Evolutionary conservation across 2,888 invertebrate genomes (phyloP), one percentile per base, ranked within the genome.

Genomic region (Molanna angustata): DNA sequence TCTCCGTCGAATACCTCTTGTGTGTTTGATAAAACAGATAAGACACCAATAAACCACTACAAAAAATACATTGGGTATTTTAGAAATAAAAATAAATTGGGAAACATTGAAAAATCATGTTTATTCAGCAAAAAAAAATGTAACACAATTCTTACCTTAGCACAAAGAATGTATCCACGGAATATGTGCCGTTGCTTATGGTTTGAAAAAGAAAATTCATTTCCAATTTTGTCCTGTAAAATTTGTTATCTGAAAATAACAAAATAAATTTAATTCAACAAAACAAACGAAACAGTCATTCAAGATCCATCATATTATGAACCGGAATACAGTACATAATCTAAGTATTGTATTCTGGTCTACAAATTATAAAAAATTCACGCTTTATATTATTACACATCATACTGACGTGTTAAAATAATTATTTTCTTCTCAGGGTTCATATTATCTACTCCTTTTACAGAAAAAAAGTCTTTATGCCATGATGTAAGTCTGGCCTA

Each of bases 121-220:
- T 6, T 27, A 27, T 11, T 11, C n/a, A 51, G n/a, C 19, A 27
- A 21, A 20, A 33, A 32, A 49, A 16, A 41, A 6, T 3, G 14
- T 35, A 35, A 20, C 18, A 11, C 2, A 33, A 16, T 49, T 54
- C 56, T 64, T 67, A 82, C 84, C 84, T 83, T 41, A 81, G 75
- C 58, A 83, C 80, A 61, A 84, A 83, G 62, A 83, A 76, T 1
- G 80, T 80, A 62, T 83, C 83, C 13, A 82, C 81, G 0, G 80
- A 77, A 53, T 80, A 72, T 0, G 79, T 78, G 13, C 80, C 80
- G 37, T 78, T 79, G 13, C 73, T 70, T 20, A 83, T 61, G 14
- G 78, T 73, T 60, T 78, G 74, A 64, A 76, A 79, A 1, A 76
- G 62, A 58, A 73, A 72, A 53, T 73, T 74, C 4, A 64, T 60